Conservation (phyloP, 1,140 invertebrate genomes). For the Drosophila subpulchrella region DNA sequence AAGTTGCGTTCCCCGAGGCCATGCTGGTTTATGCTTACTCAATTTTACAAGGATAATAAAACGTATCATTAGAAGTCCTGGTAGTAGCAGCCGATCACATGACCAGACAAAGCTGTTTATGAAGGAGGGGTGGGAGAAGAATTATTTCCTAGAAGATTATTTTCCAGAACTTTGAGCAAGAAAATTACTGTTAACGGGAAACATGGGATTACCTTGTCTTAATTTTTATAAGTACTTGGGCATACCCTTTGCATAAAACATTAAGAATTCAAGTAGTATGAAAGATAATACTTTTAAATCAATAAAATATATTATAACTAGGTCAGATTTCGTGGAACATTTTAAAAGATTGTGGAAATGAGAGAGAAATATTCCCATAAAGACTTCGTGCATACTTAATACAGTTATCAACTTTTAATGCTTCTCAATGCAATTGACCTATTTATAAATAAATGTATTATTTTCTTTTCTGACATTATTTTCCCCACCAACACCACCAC, state of each 20-base stretch:
- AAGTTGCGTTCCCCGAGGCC: constrained; percentile 28
- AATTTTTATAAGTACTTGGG: constrained; percentile 1
- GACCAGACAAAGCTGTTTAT: constrained; percentile 6
- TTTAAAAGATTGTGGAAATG: too few species aligned
- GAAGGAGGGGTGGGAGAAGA: background rate
- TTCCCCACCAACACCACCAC: background rate
- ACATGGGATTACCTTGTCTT: background rate
- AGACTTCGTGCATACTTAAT: too few species aligned
- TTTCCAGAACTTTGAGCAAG: background rate
- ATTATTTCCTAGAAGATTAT: constrained; percentile 1
- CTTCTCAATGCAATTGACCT: background rate
- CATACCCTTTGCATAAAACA: too few species aligned
- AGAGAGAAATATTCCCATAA: too few species aligned
- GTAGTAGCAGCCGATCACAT: constrained; percentile 12
- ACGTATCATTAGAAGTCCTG: constrained; percentile 15
- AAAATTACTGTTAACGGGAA: background rate
- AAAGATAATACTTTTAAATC: too few species aligned
- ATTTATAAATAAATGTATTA: background rate
- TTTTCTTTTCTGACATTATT: background rate
- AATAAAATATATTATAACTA: too few species aligned
- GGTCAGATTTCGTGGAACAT: too few species aligned
- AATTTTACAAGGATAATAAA: constrained; percentile 38
- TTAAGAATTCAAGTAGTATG: too few species aligned
- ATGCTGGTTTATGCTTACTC: constrained; percentile 18
- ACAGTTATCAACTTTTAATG: too few species aligned